A percentile compares a stretch with the other conserved stretches of the same genome.
Evolutionary conservation across 2,888 invertebrate species (phyloP).

Genomic region (Drosophila nigricruria): DNA sequence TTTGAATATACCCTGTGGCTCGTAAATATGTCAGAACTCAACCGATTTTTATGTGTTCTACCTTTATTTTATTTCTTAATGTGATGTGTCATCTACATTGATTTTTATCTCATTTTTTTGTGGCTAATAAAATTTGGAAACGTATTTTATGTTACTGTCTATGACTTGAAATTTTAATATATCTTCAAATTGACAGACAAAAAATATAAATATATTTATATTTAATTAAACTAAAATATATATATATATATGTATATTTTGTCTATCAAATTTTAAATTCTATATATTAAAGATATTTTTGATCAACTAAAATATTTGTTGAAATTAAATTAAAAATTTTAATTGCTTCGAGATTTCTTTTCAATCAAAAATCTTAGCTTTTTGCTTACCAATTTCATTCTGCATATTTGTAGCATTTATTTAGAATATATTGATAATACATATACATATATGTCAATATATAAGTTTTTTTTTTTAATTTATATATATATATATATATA

Average conservation of each 20-base stretch:
- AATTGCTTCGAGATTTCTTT: too few species aligned
- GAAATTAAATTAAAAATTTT: too few species aligned
- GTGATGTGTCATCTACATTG: slow-evolving; percentile 8
- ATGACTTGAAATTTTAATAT: background rate
- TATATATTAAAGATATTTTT: too few species aligned
- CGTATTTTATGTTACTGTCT: background rate
- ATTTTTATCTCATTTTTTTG: background rate
- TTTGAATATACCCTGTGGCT: slow-evolving; percentile 7
- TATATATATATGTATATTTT: background rate
- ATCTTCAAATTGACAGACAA: background rate
- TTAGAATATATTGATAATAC: too few species aligned
- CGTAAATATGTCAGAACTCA: background rate
- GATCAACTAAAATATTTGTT: too few species aligned
- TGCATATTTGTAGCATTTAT: too few species aligned
- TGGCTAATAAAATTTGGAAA: background rate
- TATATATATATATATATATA: background rate
- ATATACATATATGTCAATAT: too few species aligned
- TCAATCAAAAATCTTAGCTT: too few species aligned
- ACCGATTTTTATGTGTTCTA: slow-evolving; percentile 7
- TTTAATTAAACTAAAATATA: background rate
- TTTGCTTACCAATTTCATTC: too few species aligned
- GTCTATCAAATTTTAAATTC: too few species aligned
- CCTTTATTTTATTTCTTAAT: background rate
- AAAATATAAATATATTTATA: background rate
- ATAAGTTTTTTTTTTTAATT: background rate